Evolutionary conservation across 2,797 vertebrate species (phyloP), one percentile per base, ranked within the genome.

Genomic region (Argya squamiceps): DNA sequence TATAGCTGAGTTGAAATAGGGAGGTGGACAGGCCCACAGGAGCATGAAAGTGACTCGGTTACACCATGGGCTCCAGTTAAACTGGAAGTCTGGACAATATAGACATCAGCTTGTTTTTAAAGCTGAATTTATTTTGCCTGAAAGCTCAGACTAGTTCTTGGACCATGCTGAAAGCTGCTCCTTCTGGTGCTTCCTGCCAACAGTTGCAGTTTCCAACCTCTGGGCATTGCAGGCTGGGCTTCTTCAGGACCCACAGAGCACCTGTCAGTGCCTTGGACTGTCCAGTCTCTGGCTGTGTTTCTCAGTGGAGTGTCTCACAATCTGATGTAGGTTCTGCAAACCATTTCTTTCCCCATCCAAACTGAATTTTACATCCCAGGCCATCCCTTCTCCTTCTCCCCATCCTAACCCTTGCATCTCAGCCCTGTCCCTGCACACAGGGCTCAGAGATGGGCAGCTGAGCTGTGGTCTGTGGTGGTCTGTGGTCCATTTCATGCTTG

Each of bases 41-140:
- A 92, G 89, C 78, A 43, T 94, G 82, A 75, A 93, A 93, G 84
- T 67, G 73, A 71, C 82, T 94, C 93, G 34, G 8, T 94, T 68
- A 85, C 88, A 76, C 62, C 84, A 15, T 19, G 56, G 69, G 49
- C 50, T 89, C 58, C 44, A 22, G 75, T 93, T 87, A 87, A 86
- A 70, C 47, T 8, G 15, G 29, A 63, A 88, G 46, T 50, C 82
- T 78, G 70, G 84, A 64, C 63, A 47, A 19, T 27, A 44, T 2
- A 78, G 89, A 46, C 76, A 67, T 59, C 77, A 82, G 60, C 82
- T 67, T 80, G 63, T 50, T 84, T 76, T 44, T 70, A 78, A 93
- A 78, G 73, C 73, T 89, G 6, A 47, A 92, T 78, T 68, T 64
- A 1, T 75, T 83, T 60, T 77, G 24, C 73, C 79, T 86, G 64